Percentiles rank a stretch among this genome's conserved stretches.
These are phyloP conservation scores for Artibeus jamaicensis DNA, from an alignment of 2,797 vertebrate species.

Conservation along the genomic window DNA sequence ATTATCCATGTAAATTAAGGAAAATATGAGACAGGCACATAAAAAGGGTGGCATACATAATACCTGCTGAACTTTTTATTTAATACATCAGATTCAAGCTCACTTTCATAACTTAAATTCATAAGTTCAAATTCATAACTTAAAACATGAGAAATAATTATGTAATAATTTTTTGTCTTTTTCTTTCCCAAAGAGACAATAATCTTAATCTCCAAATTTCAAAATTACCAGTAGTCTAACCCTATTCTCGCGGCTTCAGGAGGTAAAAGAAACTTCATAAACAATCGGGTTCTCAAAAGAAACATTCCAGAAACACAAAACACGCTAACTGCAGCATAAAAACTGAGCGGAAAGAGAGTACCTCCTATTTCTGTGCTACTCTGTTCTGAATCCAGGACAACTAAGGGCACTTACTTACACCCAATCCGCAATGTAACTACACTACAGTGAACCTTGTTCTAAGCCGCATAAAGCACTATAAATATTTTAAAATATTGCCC, in stretches of 20 bases:
- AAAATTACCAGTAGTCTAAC: neutral
- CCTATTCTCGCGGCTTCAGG: neutral
- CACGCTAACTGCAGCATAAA: neutral
- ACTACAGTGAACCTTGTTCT: neutral
- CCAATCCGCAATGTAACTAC: neutral
- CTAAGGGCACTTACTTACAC: neutral
- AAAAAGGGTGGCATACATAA: neutral
- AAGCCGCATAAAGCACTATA: neutral
- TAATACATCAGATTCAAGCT: neutral
- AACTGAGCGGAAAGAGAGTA: neutral
- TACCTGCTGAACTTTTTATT: neutral
- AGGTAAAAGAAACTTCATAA: neutral
- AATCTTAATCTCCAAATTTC: constrained; percentile 35
- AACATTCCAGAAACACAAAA: constrained; percentile 16
- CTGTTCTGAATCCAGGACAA: neutral
- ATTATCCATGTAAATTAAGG: constrained; percentile 49
- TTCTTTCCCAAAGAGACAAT: neutral
- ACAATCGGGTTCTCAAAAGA: neutral
- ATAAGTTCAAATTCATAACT: neutral
- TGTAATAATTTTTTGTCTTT: neutral
- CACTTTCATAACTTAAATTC: neutral
- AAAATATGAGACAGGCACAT: neutral
- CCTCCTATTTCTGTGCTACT: neutral
- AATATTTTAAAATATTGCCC: neutral
- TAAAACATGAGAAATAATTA: constrained; percentile 26